These are phyloP conservation scores for Brachionus manjavacas DNA, from an alignment of 1,140 invertebrate species.

Conservation along the genomic window DNA sequence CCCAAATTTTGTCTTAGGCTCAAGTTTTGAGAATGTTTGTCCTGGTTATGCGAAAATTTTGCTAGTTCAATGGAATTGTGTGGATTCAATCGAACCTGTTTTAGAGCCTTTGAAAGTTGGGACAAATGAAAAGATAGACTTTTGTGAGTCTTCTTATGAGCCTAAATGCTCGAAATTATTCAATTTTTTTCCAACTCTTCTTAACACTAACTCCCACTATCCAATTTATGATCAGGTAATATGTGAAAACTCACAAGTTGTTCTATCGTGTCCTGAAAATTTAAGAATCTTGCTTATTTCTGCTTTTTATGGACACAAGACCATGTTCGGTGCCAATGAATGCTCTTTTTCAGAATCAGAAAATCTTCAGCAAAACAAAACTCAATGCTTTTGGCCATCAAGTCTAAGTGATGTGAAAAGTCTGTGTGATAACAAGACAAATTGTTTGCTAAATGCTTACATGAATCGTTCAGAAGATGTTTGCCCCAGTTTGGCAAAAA, in stretches of 20 bases:
- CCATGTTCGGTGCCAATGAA: neutral
- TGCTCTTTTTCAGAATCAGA: neutral
- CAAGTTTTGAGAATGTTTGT: slow-evolving; percentile 10
- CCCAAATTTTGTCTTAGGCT: slow-evolving; percentile 30
- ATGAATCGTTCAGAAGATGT: neutral
- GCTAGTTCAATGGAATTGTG: slow-evolving; percentile 35
- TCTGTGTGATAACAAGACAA: neutral
- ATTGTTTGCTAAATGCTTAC: neutral
- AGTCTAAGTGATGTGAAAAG: neutral
- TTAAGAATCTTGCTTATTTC: neutral
- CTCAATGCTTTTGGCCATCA: neutral
- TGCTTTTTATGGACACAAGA: slow-evolving; percentile 1
- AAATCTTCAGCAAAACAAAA: neutral
- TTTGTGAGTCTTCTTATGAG: neutral
- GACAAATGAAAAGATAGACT: neutral
- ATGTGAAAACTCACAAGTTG: slow-evolving; percentile 12
- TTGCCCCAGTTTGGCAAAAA: slow-evolving; percentile 4
- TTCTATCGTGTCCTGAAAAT: neutral
- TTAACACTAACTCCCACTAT: neutral
- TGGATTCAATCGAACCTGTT: neutral
- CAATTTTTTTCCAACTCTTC: neutral
- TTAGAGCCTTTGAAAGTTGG: too few species aligned
- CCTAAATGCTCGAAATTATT: neutral
- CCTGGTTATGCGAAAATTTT: slow-evolving; percentile 18
- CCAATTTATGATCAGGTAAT: neutral